Evolutionary conservation across 37 sponge, comb jelly and placozoan species (phyloP), one percentile per base, ranked within the genome.

Genomic region (Cladorhizidae sp.): DNA sequence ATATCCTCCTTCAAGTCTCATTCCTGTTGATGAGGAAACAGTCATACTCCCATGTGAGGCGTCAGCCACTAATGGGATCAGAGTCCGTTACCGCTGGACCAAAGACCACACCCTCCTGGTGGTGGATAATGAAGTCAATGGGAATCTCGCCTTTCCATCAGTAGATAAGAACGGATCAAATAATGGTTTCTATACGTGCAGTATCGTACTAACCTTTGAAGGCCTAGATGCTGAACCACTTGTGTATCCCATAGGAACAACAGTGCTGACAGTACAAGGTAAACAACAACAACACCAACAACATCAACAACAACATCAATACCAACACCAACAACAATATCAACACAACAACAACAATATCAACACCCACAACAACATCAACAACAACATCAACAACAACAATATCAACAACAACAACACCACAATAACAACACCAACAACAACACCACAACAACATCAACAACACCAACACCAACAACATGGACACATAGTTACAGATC

Each of bases 161-260:
- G 36, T 65, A 7, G 35, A 31, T 7, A 23, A 26, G 1, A 26
- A 43, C 38, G 22, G 11, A 25, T 57, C 45, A 28, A 31, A 38
- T 17, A 81, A 79, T 55, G 82, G 82, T 14, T 14, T 62, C 17
- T 82, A 73, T 21, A 45, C 37, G 73, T 83, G 83, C 40, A 8
- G 3, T 36, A 64, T 37, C 0, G 28, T 40, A 29, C 22, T 74
- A 0, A 26, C 55, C 18, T 25, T 6, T 1, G 15, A 21, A 1
- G 67, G 56, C 1, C 14, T 74, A 3, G 9, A 23, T 37, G 65
- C 54, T 6, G 45, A 9, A 26, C 82, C 82, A 31, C n/a, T 83
- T 0, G 11, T 21, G 39, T 23, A 28, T 0, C 17, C 9, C 0
- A 37, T 83, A 11, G 67, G 75, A 9, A 6, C 52, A 1, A 49